Base-by-base conservation (phyloP, 2,888 invertebrate species). In the Lycocerus yunnanus region DNA sequence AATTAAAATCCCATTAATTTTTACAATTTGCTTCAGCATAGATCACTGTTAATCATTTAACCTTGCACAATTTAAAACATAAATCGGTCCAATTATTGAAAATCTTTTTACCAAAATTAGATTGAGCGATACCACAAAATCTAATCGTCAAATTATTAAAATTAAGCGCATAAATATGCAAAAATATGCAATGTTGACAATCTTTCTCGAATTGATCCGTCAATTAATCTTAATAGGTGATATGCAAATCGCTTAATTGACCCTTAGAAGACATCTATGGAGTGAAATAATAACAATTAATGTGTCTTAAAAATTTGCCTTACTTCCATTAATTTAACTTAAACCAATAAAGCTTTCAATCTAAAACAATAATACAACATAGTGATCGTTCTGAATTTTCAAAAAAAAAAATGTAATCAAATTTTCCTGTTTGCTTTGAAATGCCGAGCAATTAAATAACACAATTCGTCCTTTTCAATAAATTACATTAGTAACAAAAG, bases 211-310 rank as follows among this genome's bases (percentile, higher is more conserved):
- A 43, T 43, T 43, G 43, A 43, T 43, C 43, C 43, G 20, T 63
- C 15, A 63, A 63, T 63, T 63, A 63, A 63, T 18, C 61, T 63
- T 63, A 63, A 63, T 63, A 63, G 61, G 61, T 63, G 61, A 63
- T 63, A 63, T 63, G 61, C 61, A 63, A 63, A 63, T 63, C 14
- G 20, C 20, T 66, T 66, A 66, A 66, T 66, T 66, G 66, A 27
- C 20, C 21, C 15, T 16, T n/a, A 66, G 24, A 66, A 43, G 66
- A 66, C 66, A 66, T 15, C 20, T 14, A 66, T 18, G 15, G 66
- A 66, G n/a, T 66, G n/a, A 14, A 66, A 15, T 15, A 66, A 15
- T 27, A 16, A 66, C 13, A 61, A 18, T 16, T 61, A 18, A 18
- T 61, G 16, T 43, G 43, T 43, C 43, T 43, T n/a, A 43, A 43